Evolutionary conservation across 92 coral and sea anemone species (phyloP), one percentile per base, ranked within the genome.

Genomic region (Phenganax marumi): DNA sequence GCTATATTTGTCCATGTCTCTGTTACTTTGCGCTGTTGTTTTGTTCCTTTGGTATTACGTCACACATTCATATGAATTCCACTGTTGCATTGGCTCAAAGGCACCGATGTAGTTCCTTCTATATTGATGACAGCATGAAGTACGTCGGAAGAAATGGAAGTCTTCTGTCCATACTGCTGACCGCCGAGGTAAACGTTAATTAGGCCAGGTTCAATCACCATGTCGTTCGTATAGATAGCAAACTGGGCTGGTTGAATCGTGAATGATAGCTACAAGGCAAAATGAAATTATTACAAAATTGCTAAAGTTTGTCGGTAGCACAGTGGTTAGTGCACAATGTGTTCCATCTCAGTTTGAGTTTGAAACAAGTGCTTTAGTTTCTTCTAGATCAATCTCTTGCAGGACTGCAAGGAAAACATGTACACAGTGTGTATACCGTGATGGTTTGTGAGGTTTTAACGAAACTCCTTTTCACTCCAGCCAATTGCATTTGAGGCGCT

Each of bases 121-220:
- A 76, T 76, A 47, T 25, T n/a, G 21, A 76, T 76, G 81, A 76
- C 81, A 57, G 81, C 81, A 54, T 76, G 68, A 54, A 76, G 81
- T 25, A 76, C 81, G 12, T 76, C 54, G 81, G 81, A 76, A 10
- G 81, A 68, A 23, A 3, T 50, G 13, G 81, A 76, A 8, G 81
- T 76, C 56, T 54, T 62, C 65, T 76, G 81, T 10, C 68, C 81
- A 56, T 76, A 76, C 68, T 76, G 81, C 81, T 76, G 81, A 76
- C 81, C 81, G 26, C 81, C 81, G 12, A 76, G 81, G 68, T 76
- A 76, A 26, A 76, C 81, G 43, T 76, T 76, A 0, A 76, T 76
- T 10, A 14, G 9, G 24, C 81, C 81, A 57, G 81, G 81, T 24
- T 76, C 81, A 43, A 76, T 76, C 24, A 76, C 81, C 81, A 54